Base-by-base conservation (phyloP, 1,140 invertebrate genomes). In the Lepidotrigona ventralis region DNA sequence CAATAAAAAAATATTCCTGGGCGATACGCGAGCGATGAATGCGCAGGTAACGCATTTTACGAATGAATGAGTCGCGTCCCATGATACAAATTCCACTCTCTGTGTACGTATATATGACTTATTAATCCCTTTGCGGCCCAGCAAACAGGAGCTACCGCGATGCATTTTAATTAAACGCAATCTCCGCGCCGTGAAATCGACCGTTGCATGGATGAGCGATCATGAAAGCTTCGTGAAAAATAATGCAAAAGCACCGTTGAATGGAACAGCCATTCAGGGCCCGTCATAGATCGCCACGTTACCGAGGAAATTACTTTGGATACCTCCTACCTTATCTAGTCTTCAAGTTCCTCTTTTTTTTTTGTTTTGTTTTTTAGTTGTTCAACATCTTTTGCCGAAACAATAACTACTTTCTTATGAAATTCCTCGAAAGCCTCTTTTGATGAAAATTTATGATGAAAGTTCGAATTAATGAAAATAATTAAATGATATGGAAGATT, bases 161-260 rank as follows among this genome's bases (percentile, higher is more conserved):
- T 88, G 85, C 76, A 89, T 90, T 90, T 90, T 90, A 90, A 90
- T 90, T 89, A 90, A 90, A 89, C 64, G 81, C 79, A 88, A 85
- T 84, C 76, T 86, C 71, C 78, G 56, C 68, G 39, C 69, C 46
- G 66, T 69, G 58, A 64, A 79, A 76, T 80, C 75, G 80, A 74
- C 60, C 79, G 46, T 69, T 51, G 21, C 53, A 60, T 33, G 66
- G 70, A 85, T 90, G 81, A 86, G 39, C 51, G 76, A 86, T 85
- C 86, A 72, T 75, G 79, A 79, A 86, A 86, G 72, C 64, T 60
- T 11, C 19, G 51, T 54, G 60, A 78, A 46, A 89, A 82, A 85
- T 79, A 69, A 80, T 29, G 26, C 75, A 82, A 58, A 77, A 77
- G 29, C 46, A 58, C 51, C n/a, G n/a, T 23, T 70, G n/a, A 60